phyloP scores from a whole-genome alignment of 35 echinoderm and acorn worm species.

The Lytechinus variegatus region DNA sequence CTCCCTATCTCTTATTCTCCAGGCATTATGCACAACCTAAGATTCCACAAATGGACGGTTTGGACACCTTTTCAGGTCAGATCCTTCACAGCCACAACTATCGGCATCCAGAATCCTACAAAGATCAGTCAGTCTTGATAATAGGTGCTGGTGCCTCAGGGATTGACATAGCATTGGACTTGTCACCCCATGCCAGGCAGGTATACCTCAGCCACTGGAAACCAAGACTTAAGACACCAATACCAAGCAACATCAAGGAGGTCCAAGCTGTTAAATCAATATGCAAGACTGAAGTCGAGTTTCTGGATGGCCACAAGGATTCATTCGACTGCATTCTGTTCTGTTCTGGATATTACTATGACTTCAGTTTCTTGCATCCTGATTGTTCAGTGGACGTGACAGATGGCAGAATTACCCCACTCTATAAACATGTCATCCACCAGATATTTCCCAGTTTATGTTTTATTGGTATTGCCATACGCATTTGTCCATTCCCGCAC shows the following conservation, averaged over 20 bases:
- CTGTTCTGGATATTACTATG: slow-evolving; percentile 87
- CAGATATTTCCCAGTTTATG: slow-evolving; percentile 60
- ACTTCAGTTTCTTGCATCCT: slow-evolving; percentile 73
- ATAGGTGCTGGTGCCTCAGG: slow-evolving; percentile 87
- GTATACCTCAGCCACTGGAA: slow-evolving; percentile 74
- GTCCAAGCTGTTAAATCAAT: slow-evolving; percentile 46
- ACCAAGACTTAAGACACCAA: neutral
- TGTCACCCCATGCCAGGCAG: slow-evolving; percentile 55
- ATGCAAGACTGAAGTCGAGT: slow-evolving; percentile 39
- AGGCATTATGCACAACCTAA: slow-evolving; percentile 85
- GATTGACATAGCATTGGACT: slow-evolving; percentile 71
- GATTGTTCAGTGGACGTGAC: slow-evolving; percentile 64
- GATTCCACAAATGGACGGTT: slow-evolving; percentile 64
- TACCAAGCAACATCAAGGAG: slow-evolving; percentile 73
- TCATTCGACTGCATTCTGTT: slow-evolving; percentile 73
- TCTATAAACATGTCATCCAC: slow-evolving; percentile 89
- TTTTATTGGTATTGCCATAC: slow-evolving; percentile 73
- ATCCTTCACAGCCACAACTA: slow-evolving; percentile 84
- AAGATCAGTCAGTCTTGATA: slow-evolving; percentile 66
- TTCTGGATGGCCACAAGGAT: slow-evolving; percentile 57
- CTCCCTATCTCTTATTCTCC: slow-evolving; percentile 1
- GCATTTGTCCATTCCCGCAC: slow-evolving; percentile 78
- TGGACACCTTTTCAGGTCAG: slow-evolving; percentile 69
- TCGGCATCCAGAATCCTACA: slow-evolving; percentile 66
- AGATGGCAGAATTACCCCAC: slow-evolving; percentile 61